A percentile compares a stretch with the other conserved stretches of the same genome.
Conservation (phyloP, 2,797 vertebrate species). For the Numenius phaeopus region DNA sequence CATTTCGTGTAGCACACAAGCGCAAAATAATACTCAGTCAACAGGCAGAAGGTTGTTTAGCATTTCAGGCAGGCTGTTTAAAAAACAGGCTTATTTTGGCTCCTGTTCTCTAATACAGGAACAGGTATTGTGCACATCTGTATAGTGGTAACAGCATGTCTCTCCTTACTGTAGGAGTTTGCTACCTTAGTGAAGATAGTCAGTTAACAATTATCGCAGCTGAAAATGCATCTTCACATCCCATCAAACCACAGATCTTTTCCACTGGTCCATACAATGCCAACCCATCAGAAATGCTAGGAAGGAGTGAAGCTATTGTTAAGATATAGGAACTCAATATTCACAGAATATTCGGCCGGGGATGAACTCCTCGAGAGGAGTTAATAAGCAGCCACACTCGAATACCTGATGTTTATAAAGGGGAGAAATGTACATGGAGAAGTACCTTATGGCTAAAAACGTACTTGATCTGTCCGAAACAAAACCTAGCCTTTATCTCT, state of each 20-base stretch:
- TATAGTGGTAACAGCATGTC: background rate
- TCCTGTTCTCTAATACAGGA: background rate
- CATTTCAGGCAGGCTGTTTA: background rate
- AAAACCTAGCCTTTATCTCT: conserved; percentile 38
- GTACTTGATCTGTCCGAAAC: conserved; percentile 7
- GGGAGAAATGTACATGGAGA: background rate
- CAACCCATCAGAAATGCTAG: background rate
- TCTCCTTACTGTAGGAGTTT: background rate
- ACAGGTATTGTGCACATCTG: rapidly evolving
- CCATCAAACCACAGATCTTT: background rate
- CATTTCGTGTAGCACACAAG: rapidly evolving
- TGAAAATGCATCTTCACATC: background rate
- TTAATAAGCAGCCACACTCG: conserved; percentile 29
- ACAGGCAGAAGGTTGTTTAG: background rate
- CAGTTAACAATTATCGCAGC: background rate
- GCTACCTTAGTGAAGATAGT: background rate
- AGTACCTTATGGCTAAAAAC: background rate
- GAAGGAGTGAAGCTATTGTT: background rate
- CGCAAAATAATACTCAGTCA: background rate
- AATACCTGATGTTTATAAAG: conserved; percentile 31
- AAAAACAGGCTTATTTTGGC: background rate
- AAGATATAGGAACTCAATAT: background rate
- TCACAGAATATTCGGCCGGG: background rate
- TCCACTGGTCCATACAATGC: background rate
- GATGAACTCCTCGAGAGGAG: background rate